phyloP scores from a whole-genome alignment of 2,113 vertebrate genomes.

The Neotragus pygmaeus region DNA sequence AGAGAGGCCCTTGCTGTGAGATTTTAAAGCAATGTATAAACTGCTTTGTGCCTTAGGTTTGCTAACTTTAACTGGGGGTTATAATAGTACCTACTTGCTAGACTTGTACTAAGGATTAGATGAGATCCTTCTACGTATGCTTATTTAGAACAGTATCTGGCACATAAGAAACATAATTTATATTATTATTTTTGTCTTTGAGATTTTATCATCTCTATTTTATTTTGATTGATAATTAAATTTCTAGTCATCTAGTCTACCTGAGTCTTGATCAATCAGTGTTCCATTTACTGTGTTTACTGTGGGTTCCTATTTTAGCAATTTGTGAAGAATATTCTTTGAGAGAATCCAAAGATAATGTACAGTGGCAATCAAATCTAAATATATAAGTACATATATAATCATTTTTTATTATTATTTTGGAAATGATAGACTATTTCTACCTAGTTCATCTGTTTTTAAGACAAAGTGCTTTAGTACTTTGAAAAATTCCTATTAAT shows the following conservation, averaged over 20 bases:
- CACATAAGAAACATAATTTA: background rate
- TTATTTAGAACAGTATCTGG: background rate
- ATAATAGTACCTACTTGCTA: background rate
- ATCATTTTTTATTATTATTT: background rate
- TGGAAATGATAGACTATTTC: background rate
- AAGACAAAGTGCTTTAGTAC: background rate
- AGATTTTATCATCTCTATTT: background rate
- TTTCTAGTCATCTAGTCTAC: background rate
- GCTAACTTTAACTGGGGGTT: background rate
- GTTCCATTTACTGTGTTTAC: slow-evolving; percentile 2
- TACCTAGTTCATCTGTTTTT: background rate
- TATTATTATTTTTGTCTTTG: background rate
- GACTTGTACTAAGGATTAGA: background rate
- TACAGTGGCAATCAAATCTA: background rate
- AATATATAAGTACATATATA: background rate
- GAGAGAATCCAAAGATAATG: background rate
- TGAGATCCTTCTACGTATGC: background rate
- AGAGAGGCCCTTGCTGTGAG: background rate
- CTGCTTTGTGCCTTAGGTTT: background rate
- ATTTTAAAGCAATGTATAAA: background rate
- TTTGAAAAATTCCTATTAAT: background rate
- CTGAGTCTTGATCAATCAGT: background rate
- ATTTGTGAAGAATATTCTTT: background rate
- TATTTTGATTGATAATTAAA: background rate
- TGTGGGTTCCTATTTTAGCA: background rate